phyloP scores from a whole-genome alignment of 2,797 vertebrate genomes.

The Harpagifer antarcticus region DNA sequence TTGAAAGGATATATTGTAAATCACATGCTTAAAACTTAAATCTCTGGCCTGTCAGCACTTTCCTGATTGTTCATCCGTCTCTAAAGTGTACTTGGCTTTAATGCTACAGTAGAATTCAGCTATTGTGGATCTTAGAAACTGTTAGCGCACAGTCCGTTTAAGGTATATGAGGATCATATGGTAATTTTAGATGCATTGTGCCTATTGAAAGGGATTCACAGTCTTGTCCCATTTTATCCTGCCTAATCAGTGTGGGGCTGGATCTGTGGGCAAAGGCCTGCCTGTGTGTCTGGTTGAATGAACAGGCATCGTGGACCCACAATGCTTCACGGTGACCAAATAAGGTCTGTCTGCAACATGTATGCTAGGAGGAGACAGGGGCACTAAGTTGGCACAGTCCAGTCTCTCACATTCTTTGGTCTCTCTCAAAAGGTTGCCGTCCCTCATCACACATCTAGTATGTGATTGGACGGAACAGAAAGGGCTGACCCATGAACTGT shows the following conservation, averaged over 20 bases:
- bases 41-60: background rate
- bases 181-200: constrained; percentile 74
- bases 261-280: constrained; percentile 59
- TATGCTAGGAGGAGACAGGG: constrained; percentile 65
- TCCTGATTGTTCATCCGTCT: constrained; percentile 1
- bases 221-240: constrained; percentile 63
- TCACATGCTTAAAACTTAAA: constrained; percentile 3
- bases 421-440: constrained; percentile 71
- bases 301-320: constrained; percentile 58
- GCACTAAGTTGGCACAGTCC: constrained; percentile 75
- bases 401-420: constrained; percentile 72
- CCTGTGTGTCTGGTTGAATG: constrained; percentile 68
- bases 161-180: constrained; percentile 22
- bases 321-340: constrained; percentile 75
- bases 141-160: constrained; percentile 17
- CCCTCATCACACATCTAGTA: constrained; percentile 63
- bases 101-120: constrained; percentile 13
- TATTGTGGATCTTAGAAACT: constrained; percentile 35
- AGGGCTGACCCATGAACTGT: constrained; percentile 28
- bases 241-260: constrained; percentile 52
- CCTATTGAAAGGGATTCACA: constrained; percentile 46
- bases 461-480: constrained; percentile 19
- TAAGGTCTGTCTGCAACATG: constrained; percentile 80
- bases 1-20: background rate
- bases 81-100: background rate